These are phyloP conservation scores for Amblyjoppa fuscipennis DNA, from an alignment of 2,888 invertebrate genomes.

Conservation along the genomic window DNA sequence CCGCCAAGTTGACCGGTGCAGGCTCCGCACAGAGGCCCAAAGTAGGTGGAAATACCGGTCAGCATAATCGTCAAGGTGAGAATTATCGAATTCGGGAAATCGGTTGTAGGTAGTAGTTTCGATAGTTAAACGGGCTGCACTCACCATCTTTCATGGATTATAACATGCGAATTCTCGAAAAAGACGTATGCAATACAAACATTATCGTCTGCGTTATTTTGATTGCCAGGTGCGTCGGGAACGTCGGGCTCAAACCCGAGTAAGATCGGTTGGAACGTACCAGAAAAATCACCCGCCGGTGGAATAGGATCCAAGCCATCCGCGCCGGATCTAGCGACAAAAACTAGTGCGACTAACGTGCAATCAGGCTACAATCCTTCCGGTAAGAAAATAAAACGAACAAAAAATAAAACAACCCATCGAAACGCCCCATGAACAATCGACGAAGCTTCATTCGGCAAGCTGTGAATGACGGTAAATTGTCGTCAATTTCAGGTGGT, in stretches of 20 bases:
- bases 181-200: slow-evolving; percentile 3
- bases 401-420: neutral
- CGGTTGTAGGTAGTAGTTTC: slow-evolving; percentile 23
- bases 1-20: slow-evolving; percentile 68
- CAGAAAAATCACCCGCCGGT: slow-evolving; percentile 70
- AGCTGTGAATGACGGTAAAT: neutral
- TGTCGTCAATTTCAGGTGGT: slow-evolving; percentile 70
- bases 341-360: slow-evolving; percentile 79
- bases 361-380: slow-evolving; percentile 79
- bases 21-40: slow-evolving; percentile 64
- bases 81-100: neutral
- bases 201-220: neutral
- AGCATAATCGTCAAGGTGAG: slow-evolving; percentile 60
- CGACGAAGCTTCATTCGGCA: slow-evolving; percentile 3
- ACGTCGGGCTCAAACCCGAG: slow-evolving; percentile 74
- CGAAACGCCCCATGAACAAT: neutral
- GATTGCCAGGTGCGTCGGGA: slow-evolving; percentile 28
- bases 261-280: slow-evolving; percentile 81
- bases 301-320: slow-evolving; percentile 77
- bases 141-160: slow-evolving; percentile 37
- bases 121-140: slow-evolving; percentile 1
- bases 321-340: slow-evolving; percentile 78
- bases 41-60: slow-evolving; percentile 63
- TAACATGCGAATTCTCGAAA: neutral
- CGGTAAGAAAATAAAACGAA: slow-evolving; percentile 46